Conservation (phyloP, 2,888 invertebrate genomes). For the Dryocosmus kuriphilus region DNA sequence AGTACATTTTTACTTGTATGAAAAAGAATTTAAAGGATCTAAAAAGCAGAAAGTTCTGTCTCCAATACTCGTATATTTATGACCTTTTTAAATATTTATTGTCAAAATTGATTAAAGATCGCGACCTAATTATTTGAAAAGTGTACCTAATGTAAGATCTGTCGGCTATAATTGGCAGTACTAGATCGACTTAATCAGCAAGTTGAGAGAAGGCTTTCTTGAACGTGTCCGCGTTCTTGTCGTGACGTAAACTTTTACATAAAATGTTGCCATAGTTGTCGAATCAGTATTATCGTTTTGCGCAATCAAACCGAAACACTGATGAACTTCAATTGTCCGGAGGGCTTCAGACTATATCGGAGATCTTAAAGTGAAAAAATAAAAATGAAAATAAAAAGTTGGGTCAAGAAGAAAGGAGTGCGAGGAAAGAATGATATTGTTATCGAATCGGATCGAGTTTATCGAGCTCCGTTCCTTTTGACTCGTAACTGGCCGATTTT, state of each 20-base stretch:
- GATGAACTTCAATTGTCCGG: not conserved
- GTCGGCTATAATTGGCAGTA: constrained; percentile 21
- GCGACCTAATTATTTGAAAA: not conserved
- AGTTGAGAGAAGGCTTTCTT: constrained; percentile 15
- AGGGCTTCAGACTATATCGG: not conserved
- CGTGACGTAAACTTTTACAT: constrained; percentile 32
- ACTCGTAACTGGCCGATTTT: not conserved
- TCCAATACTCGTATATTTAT: no score
- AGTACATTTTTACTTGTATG: no score
- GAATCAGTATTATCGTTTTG: constrained; percentile 4
- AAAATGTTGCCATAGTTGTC: constrained; percentile 7
- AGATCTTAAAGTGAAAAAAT: not conserved
- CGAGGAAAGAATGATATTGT: not conserved
- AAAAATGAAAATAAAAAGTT: not conserved
- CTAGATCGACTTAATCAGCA: constrained; percentile 16
- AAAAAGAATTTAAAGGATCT: no score
- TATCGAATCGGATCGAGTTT: not conserved
- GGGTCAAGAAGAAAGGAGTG: not conserved
- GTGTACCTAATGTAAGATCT: not conserved
- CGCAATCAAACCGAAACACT: not conserved
- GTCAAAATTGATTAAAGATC: not conserved
- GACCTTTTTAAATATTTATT: not conserved
- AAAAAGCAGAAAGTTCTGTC: no score
- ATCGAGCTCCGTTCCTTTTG: not conserved
- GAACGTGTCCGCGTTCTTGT: constrained; percentile 35